These are phyloP conservation scores for Auanema sp. DNA, from an alignment of 2,888 invertebrate species.

Conservation along the genomic window DNA sequence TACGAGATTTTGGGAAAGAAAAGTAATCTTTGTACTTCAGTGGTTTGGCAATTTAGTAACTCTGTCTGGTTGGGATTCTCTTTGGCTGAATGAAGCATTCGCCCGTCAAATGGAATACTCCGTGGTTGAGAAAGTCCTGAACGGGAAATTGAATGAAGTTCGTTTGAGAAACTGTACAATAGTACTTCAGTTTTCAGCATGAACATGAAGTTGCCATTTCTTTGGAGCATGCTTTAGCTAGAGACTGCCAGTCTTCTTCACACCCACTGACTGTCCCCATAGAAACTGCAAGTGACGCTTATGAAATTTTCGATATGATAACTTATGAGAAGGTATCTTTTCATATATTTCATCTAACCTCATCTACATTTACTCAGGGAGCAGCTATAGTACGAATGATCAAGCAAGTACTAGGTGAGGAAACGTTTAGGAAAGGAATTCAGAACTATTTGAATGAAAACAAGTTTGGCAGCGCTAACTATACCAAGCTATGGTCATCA, in stretches of 20 bases:
- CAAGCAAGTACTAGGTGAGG: constrained; percentile 51
- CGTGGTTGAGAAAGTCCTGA: constrained; percentile 26
- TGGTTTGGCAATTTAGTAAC: constrained; percentile 61
- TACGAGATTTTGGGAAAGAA: not conserved
- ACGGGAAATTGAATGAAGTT: constrained; percentile 10
- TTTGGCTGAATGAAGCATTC: constrained; percentile 59
- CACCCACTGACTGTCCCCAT: constrained; percentile 83
- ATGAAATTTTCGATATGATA: constrained; percentile 83
- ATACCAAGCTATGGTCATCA: constrained; percentile 20
- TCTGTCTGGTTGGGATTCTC: constrained; percentile 55
- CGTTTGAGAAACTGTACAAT: not conserved
- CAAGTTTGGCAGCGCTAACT: constrained; percentile 15
- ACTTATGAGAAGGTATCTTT: constrained; percentile 87
- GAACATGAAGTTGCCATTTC: constrained; percentile 30
- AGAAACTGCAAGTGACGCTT: constrained; percentile 83
- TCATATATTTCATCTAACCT: not conserved
- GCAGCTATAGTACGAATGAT: constrained; percentile 59
- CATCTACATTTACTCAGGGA: constrained; percentile 25
- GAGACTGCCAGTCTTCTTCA: constrained; percentile 80
- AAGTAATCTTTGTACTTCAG: constrained; percentile 12
- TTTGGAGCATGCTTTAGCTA: constrained; percentile 37
- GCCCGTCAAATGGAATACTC: constrained; percentile 39
- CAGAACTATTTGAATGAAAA: constrained; percentile 22
- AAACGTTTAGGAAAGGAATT: constrained; percentile 55
- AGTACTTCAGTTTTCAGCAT: constrained; percentile 17